Percentiles rank a stretch among this genome's conserved stretches.
Evolutionary conservation across 2,888 invertebrate species (phyloP).

Genomic region (Ophioninae sp.): DNA sequence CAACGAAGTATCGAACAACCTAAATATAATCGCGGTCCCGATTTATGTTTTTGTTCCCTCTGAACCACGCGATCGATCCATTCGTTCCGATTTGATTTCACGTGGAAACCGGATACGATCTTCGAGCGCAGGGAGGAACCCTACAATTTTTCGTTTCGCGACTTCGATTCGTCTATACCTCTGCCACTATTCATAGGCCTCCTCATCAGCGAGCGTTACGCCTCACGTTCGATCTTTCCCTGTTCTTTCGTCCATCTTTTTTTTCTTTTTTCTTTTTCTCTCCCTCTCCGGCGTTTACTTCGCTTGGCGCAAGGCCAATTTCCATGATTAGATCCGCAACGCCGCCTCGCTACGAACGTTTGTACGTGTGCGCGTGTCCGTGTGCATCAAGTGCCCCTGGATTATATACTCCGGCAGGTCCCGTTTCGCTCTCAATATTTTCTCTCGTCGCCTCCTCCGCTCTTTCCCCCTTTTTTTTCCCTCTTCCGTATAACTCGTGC

Average conservation of each 20-base stretch:
- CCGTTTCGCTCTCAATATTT: slow-evolving; percentile 62
- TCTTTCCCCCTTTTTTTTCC: slow-evolving; percentile 18
- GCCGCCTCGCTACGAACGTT: slow-evolving; percentile 52
- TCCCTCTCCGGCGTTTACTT: slow-evolving; percentile 53
- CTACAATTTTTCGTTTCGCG: slow-evolving; percentile 56
- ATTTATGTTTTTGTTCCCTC: slow-evolving; percentile 41
- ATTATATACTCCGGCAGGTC: slow-evolving; percentile 43
- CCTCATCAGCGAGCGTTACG: slow-evolving; percentile 42
- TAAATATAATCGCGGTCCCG: slow-evolving; percentile 29
- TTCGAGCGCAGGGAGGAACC: slow-evolving; percentile 4
- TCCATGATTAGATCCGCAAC: slow-evolving; percentile 74
- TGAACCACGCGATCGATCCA: slow-evolving; percentile 51
- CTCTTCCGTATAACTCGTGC: slow-evolving; percentile 37
- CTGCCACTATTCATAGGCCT: slow-evolving; percentile 41
- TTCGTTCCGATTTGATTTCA: slow-evolving; percentile 41
- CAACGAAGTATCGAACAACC: slow-evolving; percentile 30
- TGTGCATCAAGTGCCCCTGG: slow-evolving; percentile 31
- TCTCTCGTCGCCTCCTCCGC: slow-evolving; percentile 48
- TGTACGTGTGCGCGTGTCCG: slow-evolving; percentile 3
- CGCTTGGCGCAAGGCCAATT: slow-evolving; percentile 69
- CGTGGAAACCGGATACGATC: slow-evolving; percentile 41
- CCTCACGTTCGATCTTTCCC: slow-evolving; percentile 58
- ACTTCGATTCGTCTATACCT: slow-evolving; percentile 46
- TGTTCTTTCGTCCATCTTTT: slow-evolving; percentile 45
- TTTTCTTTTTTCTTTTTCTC: slow-evolving; percentile 47